phyloP scores from a whole-genome alignment of 2,113 vertebrate species.

The Callospermophilus lateralis region DNA sequence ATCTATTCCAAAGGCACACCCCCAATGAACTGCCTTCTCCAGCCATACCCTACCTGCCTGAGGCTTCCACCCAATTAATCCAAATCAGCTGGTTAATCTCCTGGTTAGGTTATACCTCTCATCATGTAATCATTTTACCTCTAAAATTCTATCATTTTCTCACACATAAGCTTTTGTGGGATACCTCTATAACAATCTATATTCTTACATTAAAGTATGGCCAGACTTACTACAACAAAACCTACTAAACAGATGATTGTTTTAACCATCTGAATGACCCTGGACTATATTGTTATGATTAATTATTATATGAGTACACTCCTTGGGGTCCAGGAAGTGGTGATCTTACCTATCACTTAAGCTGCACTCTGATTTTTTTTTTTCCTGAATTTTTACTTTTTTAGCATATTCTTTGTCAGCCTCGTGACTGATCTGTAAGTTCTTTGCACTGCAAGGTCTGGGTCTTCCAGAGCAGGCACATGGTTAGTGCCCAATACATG shows the following conservation, averaged over 20 bases:
- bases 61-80: too few species aligned
- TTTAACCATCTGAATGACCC: neutral
- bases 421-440: neutral
- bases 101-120: too few species aligned
- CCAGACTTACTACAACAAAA: neutral
- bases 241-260: too few species aligned
- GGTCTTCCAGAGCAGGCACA: accelerated
- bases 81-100: too few species aligned
- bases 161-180: too few species aligned
- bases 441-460: neutral
- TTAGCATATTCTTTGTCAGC: neutral
- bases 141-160: too few species aligned
- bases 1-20: too few species aligned
- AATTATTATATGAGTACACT: too few species aligned
- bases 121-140: too few species aligned
- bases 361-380: neutral
- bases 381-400: neutral
- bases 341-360: neutral
- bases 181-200: neutral
- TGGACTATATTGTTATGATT: neutral
- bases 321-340: neutral
- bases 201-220: neutral
- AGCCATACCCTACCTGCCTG: too few species aligned
- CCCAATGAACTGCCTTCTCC: too few species aligned
- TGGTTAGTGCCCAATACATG: accelerated